These are phyloP conservation scores for Tenualosa thibaudeaui DNA, from an alignment of 2,797 vertebrate genomes.

Conservation along the genomic window DNA sequence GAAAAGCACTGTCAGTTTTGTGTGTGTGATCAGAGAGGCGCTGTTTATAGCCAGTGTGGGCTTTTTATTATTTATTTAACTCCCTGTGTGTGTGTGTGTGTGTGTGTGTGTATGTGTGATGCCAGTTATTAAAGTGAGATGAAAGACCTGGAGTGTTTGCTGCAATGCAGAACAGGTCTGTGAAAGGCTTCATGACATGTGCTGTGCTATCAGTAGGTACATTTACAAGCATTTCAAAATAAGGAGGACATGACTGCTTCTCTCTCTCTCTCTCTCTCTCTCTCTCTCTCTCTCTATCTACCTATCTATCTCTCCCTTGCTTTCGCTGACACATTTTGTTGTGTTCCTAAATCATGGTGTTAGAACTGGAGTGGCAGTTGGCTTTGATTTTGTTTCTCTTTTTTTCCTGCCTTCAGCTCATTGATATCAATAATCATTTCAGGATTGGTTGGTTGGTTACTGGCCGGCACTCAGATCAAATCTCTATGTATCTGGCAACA, in stretches of 20 bases:
- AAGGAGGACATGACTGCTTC: background rate
- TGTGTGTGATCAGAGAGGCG: background rate
- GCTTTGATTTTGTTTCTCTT: background rate
- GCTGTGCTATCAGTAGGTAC: slow-evolving; percentile 12
- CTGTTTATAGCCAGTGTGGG: background rate
- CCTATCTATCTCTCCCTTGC: slow-evolving; percentile 1
- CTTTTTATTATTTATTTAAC: background rate
- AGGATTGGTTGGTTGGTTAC: background rate
- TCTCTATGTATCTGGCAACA: background rate
- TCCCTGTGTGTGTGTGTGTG: background rate
- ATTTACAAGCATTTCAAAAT: background rate
- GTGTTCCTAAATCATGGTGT: background rate
- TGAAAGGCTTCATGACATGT: slow-evolving; percentile 4
- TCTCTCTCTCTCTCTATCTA: slow-evolving; percentile 23
- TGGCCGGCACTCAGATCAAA: background rate
- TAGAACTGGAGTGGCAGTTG: background rate
- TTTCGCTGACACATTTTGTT: slow-evolving; percentile 19
- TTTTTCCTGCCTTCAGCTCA: background rate
- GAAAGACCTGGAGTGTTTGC: background rate
- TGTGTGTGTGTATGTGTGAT: background rate
- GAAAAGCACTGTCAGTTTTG: background rate
- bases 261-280: slow-evolving; percentile 7
- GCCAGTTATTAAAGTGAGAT: slow-evolving; percentile 15
- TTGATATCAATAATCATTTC: slow-evolving; percentile 4
- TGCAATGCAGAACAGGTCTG: background rate